Evolutionary conservation across 2,797 vertebrate species (phyloP).

Genomic region (Schizopygopsis pylzovi): DNA sequence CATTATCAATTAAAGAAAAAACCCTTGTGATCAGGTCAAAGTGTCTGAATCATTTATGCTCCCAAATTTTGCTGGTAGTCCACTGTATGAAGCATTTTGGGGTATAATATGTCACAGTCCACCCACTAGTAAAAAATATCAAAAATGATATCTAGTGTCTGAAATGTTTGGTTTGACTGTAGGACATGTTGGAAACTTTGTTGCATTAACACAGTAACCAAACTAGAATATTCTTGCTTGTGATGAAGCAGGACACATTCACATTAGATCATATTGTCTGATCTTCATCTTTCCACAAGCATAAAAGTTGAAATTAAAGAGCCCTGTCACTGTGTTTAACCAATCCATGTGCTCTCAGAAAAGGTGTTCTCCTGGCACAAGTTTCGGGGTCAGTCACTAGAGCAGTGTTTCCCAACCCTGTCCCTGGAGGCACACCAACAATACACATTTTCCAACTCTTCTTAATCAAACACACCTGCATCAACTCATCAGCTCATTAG

Average conservation of each 20-base stretch:
- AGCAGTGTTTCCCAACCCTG: neutral
- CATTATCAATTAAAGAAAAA: too few relatives aligned
- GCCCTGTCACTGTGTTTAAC: neutral
- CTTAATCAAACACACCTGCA: too few relatives aligned
- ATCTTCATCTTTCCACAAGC: neutral
- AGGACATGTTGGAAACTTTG: neutral
- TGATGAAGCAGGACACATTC: neutral
- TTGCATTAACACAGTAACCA: neutral
- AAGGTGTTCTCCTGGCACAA: conserved; percentile 42
- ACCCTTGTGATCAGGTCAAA: too few relatives aligned
- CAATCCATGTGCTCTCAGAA: conserved; percentile 9
- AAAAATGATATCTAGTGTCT: neutral
- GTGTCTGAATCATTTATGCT: too few relatives aligned
- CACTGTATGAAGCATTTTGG: too few relatives aligned
- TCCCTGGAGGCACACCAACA: too few relatives aligned
- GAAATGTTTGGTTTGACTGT: neutral
- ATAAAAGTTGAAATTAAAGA: neutral
- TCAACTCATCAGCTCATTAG: too few relatives aligned
- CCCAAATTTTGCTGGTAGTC: too few relatives aligned
- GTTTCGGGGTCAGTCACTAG: conserved; percentile 41
- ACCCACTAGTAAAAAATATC: neutral
- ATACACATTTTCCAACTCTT: too few relatives aligned
- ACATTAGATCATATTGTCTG: neutral
- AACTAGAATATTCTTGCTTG: neutral
- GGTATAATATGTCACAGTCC: too few relatives aligned